Evolutionary conservation across 2,888 invertebrate genomes (phyloP).

Genomic region (Corbicula japonica): DNA sequence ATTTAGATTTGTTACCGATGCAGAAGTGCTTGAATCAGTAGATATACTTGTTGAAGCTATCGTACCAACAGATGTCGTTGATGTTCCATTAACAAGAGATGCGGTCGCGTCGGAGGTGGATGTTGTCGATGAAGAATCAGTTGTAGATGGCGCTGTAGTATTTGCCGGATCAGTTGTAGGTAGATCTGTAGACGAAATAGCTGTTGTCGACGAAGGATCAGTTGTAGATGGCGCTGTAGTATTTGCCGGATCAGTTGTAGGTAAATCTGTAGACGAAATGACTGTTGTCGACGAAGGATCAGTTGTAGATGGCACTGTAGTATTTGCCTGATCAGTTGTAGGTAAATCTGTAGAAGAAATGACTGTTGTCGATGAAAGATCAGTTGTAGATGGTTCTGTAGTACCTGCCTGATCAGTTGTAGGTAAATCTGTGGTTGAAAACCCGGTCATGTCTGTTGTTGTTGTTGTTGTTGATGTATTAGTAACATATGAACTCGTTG

Average conservation of each 20-base stretch:
- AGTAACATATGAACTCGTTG: no score
- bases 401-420: slow-evolving; percentile 7
- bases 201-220: slow-evolving; percentile 7
- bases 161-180: slow-evolving; percentile 11
- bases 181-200: slow-evolving; percentile 7
- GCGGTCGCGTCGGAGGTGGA: no score
- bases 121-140: no score
- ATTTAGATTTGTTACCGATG: no score
- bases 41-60: slow-evolving; percentile 2
- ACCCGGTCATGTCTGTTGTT: no score
- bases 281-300: slow-evolving; percentile 8
- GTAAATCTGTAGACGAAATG: slow-evolving; percentile 4
- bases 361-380: slow-evolving; percentile 4
- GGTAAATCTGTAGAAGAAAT: slow-evolving; percentile 13
- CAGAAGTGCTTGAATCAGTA: no score
- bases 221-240: slow-evolving; percentile 13
- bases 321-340: slow-evolving; percentile 3
- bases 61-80: not conserved
- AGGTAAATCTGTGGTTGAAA: slow-evolving; percentile 10
- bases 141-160: slow-evolving; percentile 19
- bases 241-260: slow-evolving; percentile 12
- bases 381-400: slow-evolving; percentile 11
- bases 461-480: no score
- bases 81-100: no score
- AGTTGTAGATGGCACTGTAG: slow-evolving; percentile 13